Percentiles rank a stretch among this genome's conserved stretches.
Evolutionary conservation across 2,797 vertebrate species (phyloP).

Genomic region (Nyctibius grandis): DNA sequence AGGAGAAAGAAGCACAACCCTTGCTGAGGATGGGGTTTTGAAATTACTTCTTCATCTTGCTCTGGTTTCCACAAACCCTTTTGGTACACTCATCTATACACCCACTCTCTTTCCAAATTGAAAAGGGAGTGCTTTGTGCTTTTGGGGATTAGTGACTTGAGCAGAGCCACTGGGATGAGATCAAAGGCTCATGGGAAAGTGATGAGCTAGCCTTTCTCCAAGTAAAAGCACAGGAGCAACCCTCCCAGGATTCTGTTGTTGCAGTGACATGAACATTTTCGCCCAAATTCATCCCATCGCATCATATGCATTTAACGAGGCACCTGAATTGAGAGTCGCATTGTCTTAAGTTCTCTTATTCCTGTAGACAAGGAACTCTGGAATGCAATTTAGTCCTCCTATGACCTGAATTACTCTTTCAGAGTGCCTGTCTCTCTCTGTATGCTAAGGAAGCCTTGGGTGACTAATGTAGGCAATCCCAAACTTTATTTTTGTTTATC

Average conservation of each 20-base stretch:
- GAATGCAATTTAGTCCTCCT: neutral
- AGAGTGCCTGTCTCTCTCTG: neutral
- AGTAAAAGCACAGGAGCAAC: neutral
- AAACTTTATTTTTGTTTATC: neutral
- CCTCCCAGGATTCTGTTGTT: neutral
- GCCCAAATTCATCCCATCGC: neutral
- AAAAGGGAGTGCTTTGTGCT: constrained; percentile 3
- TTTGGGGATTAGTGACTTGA: constrained; percentile 10
- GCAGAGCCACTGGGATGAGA: neutral
- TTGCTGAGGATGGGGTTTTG: neutral
- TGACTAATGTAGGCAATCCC: neutral
- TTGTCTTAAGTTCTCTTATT: neutral
- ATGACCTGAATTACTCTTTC: neutral
- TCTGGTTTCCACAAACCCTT: neutral
- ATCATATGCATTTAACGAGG: neutral
- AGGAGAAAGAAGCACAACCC: neutral
- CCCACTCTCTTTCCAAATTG: neutral
- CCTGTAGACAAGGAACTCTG: neutral
- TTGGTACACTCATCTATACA: neutral
- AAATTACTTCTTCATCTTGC: neutral
- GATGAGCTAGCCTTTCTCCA: neutral
- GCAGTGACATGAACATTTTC: neutral
- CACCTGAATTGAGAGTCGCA: neutral
- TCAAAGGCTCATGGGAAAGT: constrained; percentile 15
- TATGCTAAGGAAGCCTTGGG: neutral